phyloP scores from a whole-genome alignment of 2,113 vertebrate species.

The Polypterus bichir region DNA sequence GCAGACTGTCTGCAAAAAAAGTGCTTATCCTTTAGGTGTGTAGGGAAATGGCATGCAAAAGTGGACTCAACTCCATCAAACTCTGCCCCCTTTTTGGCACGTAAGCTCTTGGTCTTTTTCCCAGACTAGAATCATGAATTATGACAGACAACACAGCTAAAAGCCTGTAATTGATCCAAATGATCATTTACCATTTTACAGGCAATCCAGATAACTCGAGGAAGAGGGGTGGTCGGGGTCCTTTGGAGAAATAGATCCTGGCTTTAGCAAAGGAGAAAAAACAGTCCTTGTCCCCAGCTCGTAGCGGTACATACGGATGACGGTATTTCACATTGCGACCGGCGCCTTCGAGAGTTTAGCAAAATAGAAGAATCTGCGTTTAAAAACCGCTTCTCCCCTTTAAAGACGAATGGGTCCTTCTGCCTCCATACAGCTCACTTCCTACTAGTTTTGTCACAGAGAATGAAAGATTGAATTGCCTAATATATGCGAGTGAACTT shows the following conservation, averaged over 20 bases:
- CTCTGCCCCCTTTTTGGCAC: conserved; percentile 73
- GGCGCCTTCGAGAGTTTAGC: conserved; percentile 13
- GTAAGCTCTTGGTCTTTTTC: conserved; percentile 68
- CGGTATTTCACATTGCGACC: conserved; percentile 15
- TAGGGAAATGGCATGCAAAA: conserved; percentile 63
- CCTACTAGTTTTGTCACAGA: conserved; percentile 89
- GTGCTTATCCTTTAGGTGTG: conserved; percentile 64
- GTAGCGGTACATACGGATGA: too few species aligned
- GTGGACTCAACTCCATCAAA: conserved; percentile 92
- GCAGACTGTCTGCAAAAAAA: conserved; percentile 51
- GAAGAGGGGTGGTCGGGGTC: conserved; percentile 8
- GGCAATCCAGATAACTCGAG: conserved; percentile 41
- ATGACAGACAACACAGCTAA: conserved; percentile 69
- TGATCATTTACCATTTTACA: conserved; percentile 70
- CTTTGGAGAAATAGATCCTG: conserved; percentile 18
- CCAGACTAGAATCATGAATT: conserved; percentile 82
- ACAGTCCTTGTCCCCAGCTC: too few species aligned
- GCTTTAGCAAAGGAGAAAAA: not conserved
- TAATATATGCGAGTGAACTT: conserved; percentile 99
- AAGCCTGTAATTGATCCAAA: conserved; percentile 73
- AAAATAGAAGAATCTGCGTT: conserved; percentile 25
- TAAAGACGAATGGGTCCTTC: conserved; percentile 66
- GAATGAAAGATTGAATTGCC: conserved; percentile 95
- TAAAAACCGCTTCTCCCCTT: conserved; percentile 50
- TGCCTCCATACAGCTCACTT: conserved; percentile 78